phyloP scores from a whole-genome alignment of 2,113 vertebrate species.

The Todiramphus saurophagus region DNA sequence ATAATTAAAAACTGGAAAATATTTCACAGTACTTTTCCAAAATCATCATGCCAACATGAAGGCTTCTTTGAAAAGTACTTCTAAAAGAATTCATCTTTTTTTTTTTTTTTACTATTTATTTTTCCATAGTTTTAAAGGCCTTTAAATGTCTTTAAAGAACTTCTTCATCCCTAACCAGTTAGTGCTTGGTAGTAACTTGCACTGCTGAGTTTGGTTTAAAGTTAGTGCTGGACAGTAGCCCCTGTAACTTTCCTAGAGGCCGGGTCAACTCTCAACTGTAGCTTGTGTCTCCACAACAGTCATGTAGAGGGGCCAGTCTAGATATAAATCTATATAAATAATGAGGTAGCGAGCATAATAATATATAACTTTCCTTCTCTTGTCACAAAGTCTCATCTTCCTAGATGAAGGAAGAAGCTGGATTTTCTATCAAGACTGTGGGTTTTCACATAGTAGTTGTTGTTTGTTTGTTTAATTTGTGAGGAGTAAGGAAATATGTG shows the following conservation, averaged over 20 bases:
- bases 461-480: not conserved
- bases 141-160: not conserved
- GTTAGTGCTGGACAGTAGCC: not conserved
- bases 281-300: not conserved
- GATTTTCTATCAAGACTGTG: not conserved
- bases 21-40: not conserved
- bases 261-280: not conserved
- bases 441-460: not conserved
- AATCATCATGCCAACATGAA: not conserved
- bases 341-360: not conserved
- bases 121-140: not conserved
- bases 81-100: not conserved
- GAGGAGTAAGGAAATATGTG: not conserved
- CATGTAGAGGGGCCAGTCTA: not conserved
- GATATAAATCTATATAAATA: not conserved
- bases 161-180: not conserved
- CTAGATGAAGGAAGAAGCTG: not conserved
- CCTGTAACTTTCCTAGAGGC: not conserved
- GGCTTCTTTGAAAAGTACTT: not conserved
- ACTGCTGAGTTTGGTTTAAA: not conserved
- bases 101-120: not conserved
- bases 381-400: accelerated
- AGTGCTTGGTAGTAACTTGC: not conserved
- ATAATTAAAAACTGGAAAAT: not conserved
- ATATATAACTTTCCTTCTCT: not conserved